phyloP scores from a whole-genome alignment of 1,140 invertebrate genomes.

The Delia radicum region DNA sequence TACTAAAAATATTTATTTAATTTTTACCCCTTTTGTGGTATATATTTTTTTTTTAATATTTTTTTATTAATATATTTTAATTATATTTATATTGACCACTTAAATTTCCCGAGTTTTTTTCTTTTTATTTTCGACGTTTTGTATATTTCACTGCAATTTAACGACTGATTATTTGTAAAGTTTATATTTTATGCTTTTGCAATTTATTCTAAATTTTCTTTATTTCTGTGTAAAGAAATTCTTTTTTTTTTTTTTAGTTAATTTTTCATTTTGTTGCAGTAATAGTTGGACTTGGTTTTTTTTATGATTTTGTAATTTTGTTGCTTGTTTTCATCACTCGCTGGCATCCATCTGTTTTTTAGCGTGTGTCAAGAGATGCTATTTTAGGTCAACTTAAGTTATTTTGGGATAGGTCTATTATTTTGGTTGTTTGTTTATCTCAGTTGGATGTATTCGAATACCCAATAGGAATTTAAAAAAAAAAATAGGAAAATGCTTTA shows the following conservation, averaged over 20 bases:
- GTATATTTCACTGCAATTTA: slow-evolving; percentile 4
- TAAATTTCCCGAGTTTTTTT: background rate
- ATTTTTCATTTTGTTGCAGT: background rate
- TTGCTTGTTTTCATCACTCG: slow-evolving; percentile 9
- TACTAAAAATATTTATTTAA: no score
- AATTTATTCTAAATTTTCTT: background rate
- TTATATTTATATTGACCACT: slow-evolving; percentile 1
- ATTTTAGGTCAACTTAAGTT: slow-evolving; percentile 21
- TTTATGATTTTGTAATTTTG: background rate
- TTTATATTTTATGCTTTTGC: background rate
- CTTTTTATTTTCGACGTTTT: background rate
- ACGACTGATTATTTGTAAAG: slow-evolving; percentile 21
- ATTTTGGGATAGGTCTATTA: slow-evolving; percentile 18
- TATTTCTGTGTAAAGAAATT: background rate
- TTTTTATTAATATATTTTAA: background rate
- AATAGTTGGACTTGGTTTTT: background rate
- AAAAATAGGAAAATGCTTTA: no score
- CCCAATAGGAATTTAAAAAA: background rate
- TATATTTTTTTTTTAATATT: background rate
- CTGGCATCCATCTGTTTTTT: background rate
- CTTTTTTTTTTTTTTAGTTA: background rate
- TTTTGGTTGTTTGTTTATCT: background rate
- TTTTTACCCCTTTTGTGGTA: no score
- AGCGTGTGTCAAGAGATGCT: slow-evolving; percentile 9
- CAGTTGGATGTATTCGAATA: background rate